These are phyloP conservation scores for Drosophila murphyi DNA, from an alignment of 1,140 invertebrate genomes.

Conservation along the genomic window DNA sequence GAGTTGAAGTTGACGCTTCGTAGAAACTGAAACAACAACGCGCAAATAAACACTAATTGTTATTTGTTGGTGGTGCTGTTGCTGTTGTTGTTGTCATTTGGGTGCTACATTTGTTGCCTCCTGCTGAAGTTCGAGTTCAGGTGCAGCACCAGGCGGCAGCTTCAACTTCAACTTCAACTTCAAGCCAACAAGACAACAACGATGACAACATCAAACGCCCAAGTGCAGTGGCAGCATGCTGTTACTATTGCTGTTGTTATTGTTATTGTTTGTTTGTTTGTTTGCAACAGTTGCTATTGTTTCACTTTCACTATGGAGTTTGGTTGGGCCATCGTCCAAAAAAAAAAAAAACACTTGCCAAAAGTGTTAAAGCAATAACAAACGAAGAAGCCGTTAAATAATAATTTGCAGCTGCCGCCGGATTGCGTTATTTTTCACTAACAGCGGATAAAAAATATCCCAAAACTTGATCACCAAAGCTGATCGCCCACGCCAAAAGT, in stretches of 20 bases:
- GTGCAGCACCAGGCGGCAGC: conserved; percentile 46
- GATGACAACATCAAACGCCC: conserved; percentile 62
- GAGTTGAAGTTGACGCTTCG: conserved; percentile 77
- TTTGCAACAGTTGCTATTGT: conserved; percentile 26
- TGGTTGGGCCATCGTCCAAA: conserved; percentile 14
- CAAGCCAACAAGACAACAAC: conserved; percentile 27
- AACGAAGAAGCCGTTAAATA: conserved; percentile 75
- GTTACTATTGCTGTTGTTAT: conserved; percentile 28
- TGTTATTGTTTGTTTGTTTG: conserved; percentile 9
- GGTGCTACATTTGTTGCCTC: conserved; percentile 30
- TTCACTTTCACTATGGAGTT: conserved; percentile 74
- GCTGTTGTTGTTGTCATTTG: conserved; percentile 35
- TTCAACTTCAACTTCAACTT: conserved; percentile 33
- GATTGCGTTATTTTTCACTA: conserved; percentile 66
- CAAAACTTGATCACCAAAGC: conserved; percentile 19
- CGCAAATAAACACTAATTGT: conserved; percentile 57
- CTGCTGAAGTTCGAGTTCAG: conserved; percentile 72
- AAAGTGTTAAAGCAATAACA: conserved; percentile 61
- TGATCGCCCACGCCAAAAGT: conserved; percentile 14
- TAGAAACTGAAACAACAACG: conserved; percentile 62
- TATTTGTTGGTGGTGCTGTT: conserved; percentile 27
- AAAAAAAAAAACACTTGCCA: conserved; percentile 69
- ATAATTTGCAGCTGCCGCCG: conserved; percentile 67
- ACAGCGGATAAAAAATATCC: conserved; percentile 43
- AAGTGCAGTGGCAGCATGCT: conserved; percentile 72